Evolutionary conservation across 2,113 vertebrate species (phyloP).

Genomic region (Burhinus bistriatus): DNA sequence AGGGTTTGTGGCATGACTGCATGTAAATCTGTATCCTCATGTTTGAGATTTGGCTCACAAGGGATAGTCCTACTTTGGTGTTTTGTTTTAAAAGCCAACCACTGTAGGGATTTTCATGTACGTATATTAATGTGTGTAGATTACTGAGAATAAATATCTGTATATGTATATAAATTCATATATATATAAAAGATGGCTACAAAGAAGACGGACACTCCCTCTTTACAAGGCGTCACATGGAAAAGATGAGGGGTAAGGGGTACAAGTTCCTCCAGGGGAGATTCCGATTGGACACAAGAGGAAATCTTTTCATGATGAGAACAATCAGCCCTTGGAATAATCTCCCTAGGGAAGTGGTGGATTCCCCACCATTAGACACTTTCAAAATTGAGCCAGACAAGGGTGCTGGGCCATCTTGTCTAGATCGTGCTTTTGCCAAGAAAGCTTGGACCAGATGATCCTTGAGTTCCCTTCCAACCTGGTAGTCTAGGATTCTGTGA

Average conservation of each 20-base stretch:
- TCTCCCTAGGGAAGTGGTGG: not conserved
- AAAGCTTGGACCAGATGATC: not conserved
- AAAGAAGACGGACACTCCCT: not conserved
- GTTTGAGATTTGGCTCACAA: not conserved
- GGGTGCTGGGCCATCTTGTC: not conserved
- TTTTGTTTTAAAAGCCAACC: not conserved
- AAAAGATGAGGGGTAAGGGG: not conserved
- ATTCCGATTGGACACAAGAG: not conserved
- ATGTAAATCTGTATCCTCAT: not conserved
- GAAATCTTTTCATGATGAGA: not conserved
- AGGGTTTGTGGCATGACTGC: not conserved
- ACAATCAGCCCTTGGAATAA: not conserved
- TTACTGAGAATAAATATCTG: not conserved
- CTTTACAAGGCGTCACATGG: not conserved
- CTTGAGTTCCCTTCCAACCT: not conserved
- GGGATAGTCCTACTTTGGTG: not conserved
- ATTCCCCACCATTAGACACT: not conserved
- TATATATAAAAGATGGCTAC: not conserved
- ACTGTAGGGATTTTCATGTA: fast-evolving
- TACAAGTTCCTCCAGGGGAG: not conserved
- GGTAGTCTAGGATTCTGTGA: not conserved
- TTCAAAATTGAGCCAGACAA: not conserved
- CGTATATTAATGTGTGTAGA: fast-evolving
- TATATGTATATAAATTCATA: not conserved
- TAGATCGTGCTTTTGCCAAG: not conserved